Conservation (phyloP, 2,888 invertebrate genomes). For the Andricus curvator region DNA sequence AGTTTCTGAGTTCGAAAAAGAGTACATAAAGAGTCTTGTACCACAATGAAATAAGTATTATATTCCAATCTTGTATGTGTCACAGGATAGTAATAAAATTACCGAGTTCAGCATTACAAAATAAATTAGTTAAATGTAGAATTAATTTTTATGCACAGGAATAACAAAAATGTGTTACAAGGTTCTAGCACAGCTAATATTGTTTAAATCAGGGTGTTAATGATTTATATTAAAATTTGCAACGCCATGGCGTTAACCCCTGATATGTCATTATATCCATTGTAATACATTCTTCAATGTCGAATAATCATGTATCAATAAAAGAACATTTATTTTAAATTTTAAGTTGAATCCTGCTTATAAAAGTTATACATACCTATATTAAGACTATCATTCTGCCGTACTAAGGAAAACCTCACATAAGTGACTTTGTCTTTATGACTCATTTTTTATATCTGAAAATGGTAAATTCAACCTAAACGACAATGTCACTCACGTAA, state of each 20-base stretch:
- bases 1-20: constrained; percentile 39
- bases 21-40: constrained; percentile 44
- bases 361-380: background rate
- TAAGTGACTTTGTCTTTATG: too few relatives aligned
- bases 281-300: constrained; percentile 52
- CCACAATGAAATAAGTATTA: constrained; percentile 29
- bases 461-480: too few relatives aligned
- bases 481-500: too few relatives aligned
- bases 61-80: background rate
- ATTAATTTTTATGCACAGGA: background rate
- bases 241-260: constrained; percentile 41
- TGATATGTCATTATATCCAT: constrained; percentile 48
- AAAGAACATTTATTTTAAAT: constrained; percentile 33
- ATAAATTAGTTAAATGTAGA: background rate
- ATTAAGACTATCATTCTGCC: background rate
- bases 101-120: background rate
- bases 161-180: constrained; percentile 6
- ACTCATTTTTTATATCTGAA: too few relatives aligned
- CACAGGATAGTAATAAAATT: background rate
- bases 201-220: constrained; percentile 43
- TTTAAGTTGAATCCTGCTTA: background rate
- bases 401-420: too few relatives aligned
- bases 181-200: background rate
- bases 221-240: constrained; percentile 49
- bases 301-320: constrained; percentile 46